phyloP scores from a whole-genome alignment of 2,888 invertebrate genomes.

The Eledona agricola region DNA sequence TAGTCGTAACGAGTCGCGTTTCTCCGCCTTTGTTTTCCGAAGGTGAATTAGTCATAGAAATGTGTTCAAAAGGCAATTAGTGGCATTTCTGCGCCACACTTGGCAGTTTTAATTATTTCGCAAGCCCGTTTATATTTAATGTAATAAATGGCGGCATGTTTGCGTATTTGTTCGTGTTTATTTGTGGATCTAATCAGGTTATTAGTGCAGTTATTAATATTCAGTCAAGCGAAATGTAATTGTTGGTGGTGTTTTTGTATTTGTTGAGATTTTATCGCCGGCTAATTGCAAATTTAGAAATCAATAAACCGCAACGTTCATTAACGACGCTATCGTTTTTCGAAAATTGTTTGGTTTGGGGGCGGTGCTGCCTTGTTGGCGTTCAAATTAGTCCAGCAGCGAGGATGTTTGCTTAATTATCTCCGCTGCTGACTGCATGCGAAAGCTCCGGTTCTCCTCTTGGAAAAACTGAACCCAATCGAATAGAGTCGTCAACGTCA shows the following conservation, averaged over 20 bases:
- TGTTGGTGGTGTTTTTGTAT: slow-evolving; percentile 20
- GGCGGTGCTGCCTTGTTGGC: too few species aligned
- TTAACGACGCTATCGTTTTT: neutral
- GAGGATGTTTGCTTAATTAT: slow-evolving; percentile 32
- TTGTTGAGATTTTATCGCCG: slow-evolving; percentile 10
- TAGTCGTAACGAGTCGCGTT: too few species aligned
- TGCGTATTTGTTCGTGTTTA: slow-evolving; percentile 28
- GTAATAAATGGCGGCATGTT: slow-evolving; percentile 23
- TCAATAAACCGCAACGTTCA: slow-evolving; percentile 3
- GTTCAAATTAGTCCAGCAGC: too few species aligned
- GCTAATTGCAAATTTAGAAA: slow-evolving; percentile 14
- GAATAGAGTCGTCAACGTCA: slow-evolving; percentile 4
- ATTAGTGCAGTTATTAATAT: slow-evolving; percentile 32
- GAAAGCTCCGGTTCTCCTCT: slow-evolving; percentile 2
- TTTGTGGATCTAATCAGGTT: slow-evolving; percentile 34
- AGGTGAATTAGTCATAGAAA: too few species aligned
- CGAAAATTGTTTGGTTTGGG: neutral
- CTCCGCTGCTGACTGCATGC: slow-evolving; percentile 11
- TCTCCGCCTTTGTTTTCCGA: too few species aligned
- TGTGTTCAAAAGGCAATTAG: too few species aligned
- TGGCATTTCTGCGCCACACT: too few species aligned
- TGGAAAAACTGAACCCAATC: slow-evolving; percentile 1
- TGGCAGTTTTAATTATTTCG: slow-evolving; percentile 32
- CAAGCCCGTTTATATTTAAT: slow-evolving; percentile 31
- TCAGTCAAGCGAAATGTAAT: slow-evolving; percentile 31